These are phyloP conservation scores for Astreopora myriophthalma DNA, from an alignment of 64 coral and sea anemone species.

Conservation along the genomic window DNA sequence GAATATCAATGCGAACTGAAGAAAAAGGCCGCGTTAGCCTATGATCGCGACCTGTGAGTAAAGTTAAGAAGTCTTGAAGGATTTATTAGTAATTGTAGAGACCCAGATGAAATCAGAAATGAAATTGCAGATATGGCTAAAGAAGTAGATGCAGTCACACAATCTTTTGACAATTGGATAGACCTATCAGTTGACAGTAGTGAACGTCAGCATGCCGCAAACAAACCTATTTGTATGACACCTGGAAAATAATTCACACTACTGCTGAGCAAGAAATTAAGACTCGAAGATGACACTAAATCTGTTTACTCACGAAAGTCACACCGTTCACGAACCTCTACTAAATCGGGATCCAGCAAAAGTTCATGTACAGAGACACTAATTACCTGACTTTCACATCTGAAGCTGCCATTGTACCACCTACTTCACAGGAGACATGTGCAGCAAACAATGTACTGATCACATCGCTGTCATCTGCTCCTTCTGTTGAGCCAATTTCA, in stretches of 20 bases:
- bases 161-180: conserved; percentile 43
- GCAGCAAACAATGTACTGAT: too few species aligned
- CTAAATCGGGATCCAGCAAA: not conserved
- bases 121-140: not conserved
- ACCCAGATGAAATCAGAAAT: not conserved
- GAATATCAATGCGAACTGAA: not conserved
- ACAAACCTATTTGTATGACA: not conserved
- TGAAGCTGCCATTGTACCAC: conserved; percentile 14
- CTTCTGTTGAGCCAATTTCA: too few species aligned
- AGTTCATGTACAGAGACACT: conserved; percentile 56
- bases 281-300: not conserved
- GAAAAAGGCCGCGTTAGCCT: not conserved
- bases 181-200: not conserved
- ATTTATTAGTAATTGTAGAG: not conserved
- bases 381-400: conserved; percentile 61
- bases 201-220: not conserved
- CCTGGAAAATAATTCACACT: conserved; percentile 21
- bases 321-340: not conserved
- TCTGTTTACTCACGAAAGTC: conserved; percentile 24
- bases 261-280: not conserved
- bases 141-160: not conserved
- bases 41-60: not conserved
- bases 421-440: not conserved
- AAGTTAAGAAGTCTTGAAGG: conserved; percentile 2
- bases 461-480: too few species aligned